These are phyloP conservation scores for Tapera naevia DNA, from an alignment of 2,797 vertebrate species.

Conservation along the genomic window DNA sequence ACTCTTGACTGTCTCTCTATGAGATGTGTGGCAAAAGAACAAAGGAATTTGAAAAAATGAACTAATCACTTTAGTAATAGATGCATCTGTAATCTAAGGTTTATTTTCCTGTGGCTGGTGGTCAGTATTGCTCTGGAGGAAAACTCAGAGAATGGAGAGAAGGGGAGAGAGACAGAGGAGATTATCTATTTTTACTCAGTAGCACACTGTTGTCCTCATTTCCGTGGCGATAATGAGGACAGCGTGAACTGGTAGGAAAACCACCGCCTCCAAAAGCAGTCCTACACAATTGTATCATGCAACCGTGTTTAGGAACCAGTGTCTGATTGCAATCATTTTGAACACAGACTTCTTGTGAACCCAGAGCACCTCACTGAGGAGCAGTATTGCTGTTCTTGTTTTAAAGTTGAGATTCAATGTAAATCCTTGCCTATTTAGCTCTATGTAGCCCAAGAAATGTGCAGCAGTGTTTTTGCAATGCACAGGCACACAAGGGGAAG, in stretches of 20 bases:
- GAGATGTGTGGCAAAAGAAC: neutral
- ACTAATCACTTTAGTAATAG: neutral
- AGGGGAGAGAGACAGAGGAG: conserved; percentile 53
- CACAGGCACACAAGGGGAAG: neutral
- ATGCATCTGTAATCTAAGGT: neutral
- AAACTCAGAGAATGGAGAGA: neutral
- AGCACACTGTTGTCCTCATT: conserved; percentile 76
- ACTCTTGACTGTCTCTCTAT: neutral
- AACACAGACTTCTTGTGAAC: neutral
- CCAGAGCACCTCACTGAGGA: neutral
- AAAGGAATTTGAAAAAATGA: neutral
- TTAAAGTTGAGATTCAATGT: neutral
- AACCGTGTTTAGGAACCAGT: conserved; percentile 44
- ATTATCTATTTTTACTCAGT: conserved; percentile 78
- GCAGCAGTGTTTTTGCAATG: neutral
- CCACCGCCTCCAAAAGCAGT: conserved; percentile 65
- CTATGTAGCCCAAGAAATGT: neutral
- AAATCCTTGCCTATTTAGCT: neutral
- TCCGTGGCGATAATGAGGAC: conserved; percentile 77
- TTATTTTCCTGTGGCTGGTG: neutral
- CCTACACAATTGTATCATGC: conserved; percentile 64
- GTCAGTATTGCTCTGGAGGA: conserved; percentile 6
- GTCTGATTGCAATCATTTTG: conserved; percentile 11
- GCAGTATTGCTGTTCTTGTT: neutral
- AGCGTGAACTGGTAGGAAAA: conserved; percentile 54